Percentiles rank a stretch among this genome's conserved stretches.
These are phyloP conservation scores for Nasonia giraulti DNA, from an alignment of 1,140 invertebrate species.

Conservation along the genomic window DNA sequence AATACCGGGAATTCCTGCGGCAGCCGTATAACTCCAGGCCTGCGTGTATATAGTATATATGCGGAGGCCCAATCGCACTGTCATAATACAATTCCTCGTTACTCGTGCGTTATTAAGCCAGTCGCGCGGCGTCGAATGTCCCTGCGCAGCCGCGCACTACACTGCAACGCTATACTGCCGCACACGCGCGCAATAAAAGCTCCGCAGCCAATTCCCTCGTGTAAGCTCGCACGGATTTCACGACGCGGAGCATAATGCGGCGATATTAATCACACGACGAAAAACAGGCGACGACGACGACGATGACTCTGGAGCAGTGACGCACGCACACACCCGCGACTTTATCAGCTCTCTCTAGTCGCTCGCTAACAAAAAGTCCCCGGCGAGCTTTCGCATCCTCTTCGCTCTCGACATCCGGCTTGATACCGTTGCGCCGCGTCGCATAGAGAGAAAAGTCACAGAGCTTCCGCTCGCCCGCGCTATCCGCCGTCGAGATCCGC, in stretches of 20 bases:
- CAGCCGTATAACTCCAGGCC: not conserved
- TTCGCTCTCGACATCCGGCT: conserved; percentile 18
- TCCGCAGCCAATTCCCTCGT: not conserved
- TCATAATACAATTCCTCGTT: conserved; percentile 37
- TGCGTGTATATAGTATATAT: too few species aligned
- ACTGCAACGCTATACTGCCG: too few species aligned
- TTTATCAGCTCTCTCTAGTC: conserved; percentile 12
- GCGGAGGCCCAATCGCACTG: not conserved
- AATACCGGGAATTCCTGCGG: conserved; percentile 33
- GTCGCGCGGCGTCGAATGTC: not conserved
- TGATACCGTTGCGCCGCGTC: not conserved
- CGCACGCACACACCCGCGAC: conserved; percentile 1
- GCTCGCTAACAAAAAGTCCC: not conserved
- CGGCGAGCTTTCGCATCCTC: conserved; percentile 10
- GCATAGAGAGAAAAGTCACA: not conserved
- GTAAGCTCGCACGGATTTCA: not conserved
- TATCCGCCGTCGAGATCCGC: conserved; percentile 28
- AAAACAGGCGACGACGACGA: too few species aligned
- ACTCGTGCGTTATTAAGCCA: conserved; percentile 32
- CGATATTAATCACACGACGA: too few species aligned
- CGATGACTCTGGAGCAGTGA: not conserved
- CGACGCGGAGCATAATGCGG: too few species aligned
- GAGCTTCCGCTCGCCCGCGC: conserved; percentile 33
- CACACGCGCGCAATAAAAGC: not conserved
- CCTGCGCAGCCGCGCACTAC: too few species aligned